Conservation (phyloP, 1,140 invertebrate species). For the Drosophila santomea region DNA sequence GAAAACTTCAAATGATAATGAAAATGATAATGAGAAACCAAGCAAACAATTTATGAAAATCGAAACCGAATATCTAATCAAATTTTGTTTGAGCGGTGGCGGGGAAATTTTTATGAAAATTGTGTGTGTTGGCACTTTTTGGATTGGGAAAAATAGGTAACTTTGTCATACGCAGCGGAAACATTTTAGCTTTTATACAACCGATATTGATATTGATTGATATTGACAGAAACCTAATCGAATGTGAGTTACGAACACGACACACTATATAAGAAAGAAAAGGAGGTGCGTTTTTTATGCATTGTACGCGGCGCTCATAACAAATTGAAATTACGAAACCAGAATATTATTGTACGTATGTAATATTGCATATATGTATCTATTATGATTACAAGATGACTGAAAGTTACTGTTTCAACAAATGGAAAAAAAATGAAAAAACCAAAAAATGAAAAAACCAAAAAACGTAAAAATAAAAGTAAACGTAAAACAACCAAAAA, state of each 20-base stretch:
- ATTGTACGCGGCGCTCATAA: conserved; percentile 76
- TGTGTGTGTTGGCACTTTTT: conserved; percentile 46
- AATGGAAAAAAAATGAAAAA: conserved; percentile 36
- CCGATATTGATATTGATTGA: conserved; percentile 25
- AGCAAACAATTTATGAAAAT: conserved; percentile 2
- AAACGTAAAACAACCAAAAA: conserved; percentile 22
- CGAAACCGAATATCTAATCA: conserved; percentile 46
- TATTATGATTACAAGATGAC: conserved; percentile 81
- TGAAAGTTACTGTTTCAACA: conserved; percentile 82
- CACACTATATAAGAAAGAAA: conserved; percentile 78
- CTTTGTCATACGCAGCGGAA: conserved; percentile 67
- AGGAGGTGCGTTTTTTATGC: conserved; percentile 67
- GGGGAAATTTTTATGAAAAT: conserved; percentile 36
- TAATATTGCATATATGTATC: conserved; percentile 71
- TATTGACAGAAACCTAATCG: conserved; percentile 39
- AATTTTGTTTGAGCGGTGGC: conserved; percentile 48
- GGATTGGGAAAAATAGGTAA: conserved; percentile 31
- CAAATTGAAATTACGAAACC: conserved; percentile 52
- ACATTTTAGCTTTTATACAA: conserved; percentile 79
- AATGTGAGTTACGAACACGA: conserved; percentile 59
- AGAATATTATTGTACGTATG: conserved; percentile 69
- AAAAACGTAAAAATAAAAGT: conserved; percentile 28
- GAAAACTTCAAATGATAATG: not conserved
- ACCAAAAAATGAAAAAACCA: conserved; percentile 1
- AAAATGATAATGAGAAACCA: not conserved